A percentile compares a stretch with the other conserved stretches of the same genome.
These are phyloP conservation scores for Tipula unca DNA, from an alignment of 2,888 invertebrate species.

Conservation along the genomic window DNA sequence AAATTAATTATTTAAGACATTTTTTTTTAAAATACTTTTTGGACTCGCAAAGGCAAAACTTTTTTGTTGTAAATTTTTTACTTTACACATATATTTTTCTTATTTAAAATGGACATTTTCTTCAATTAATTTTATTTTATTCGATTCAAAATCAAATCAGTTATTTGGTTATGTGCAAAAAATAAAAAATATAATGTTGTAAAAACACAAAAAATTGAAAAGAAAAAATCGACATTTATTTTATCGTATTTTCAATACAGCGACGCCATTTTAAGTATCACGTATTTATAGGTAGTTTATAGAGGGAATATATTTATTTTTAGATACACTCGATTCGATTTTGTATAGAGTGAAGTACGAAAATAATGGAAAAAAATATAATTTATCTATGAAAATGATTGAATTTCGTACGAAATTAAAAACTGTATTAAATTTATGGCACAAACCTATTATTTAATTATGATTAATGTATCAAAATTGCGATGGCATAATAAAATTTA, in stretches of 20 bases:
- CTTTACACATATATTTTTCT: background rate
- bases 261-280: conserved; percentile 18
- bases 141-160: background rate
- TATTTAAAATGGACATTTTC: background rate
- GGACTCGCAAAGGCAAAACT: background rate
- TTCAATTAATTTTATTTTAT: background rate
- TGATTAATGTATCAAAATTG: background rate
- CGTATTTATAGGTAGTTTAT: background rate
- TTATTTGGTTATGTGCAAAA: background rate
- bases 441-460: background rate
- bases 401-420: background rate
- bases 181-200: background rate
- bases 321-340: background rate
- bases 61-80: background rate
- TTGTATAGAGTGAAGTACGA: background rate
- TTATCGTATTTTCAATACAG: background rate
- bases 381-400: background rate
- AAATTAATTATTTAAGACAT: background rate
- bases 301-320: conserved; percentile 8
- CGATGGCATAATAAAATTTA: background rate
- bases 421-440: background rate
- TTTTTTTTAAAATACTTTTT: background rate
- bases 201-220: background rate
- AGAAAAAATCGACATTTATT: background rate
- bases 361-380: background rate